A percentile compares a stretch with the other conserved stretches of the same genome.
Conservation (phyloP, 1,140 invertebrate species). For the Cepaea nemoralis region DNA sequence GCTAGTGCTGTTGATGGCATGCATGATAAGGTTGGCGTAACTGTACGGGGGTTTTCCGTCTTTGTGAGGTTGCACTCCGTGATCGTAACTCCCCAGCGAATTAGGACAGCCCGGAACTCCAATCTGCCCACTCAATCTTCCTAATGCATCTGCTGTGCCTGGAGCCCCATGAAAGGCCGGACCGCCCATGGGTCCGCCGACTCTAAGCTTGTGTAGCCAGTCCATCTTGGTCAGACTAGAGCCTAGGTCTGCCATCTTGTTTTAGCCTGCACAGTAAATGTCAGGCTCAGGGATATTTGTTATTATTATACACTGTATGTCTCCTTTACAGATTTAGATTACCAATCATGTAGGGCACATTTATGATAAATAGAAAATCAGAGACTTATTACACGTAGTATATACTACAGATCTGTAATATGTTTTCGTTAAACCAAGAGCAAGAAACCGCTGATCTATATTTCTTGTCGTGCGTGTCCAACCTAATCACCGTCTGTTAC, state of each 20-base stretch:
- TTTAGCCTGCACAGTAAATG: conserved; percentile 23
- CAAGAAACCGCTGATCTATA: conserved; percentile 7
- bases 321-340: neutral
- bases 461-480: neutral
- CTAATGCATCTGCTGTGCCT: conserved; percentile 40
- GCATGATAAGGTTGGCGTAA: conserved; percentile 81
- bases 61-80: conserved; percentile 55
- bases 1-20: conserved; percentile 81
- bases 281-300: neutral
- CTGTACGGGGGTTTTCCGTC: conserved; percentile 77
- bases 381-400: no score
- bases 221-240: conserved; percentile 76
- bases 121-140: conserved; percentile 53
- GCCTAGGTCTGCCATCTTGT: conserved; percentile 73
- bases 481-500: neutral
- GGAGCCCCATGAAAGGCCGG: conserved; percentile 53
- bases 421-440: no score
- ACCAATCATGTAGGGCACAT: no score
- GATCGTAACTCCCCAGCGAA: conserved; percentile 61
- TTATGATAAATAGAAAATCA: no score
- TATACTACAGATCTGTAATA: no score
- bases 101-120: conserved; percentile 61
- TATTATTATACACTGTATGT: no score
- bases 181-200: conserved; percentile 68
- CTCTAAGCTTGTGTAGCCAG: conserved; percentile 75